These are phyloP conservation scores for Eupithecia centaureata DNA, from an alignment of 2,888 invertebrate species.

Conservation along the genomic window DNA sequence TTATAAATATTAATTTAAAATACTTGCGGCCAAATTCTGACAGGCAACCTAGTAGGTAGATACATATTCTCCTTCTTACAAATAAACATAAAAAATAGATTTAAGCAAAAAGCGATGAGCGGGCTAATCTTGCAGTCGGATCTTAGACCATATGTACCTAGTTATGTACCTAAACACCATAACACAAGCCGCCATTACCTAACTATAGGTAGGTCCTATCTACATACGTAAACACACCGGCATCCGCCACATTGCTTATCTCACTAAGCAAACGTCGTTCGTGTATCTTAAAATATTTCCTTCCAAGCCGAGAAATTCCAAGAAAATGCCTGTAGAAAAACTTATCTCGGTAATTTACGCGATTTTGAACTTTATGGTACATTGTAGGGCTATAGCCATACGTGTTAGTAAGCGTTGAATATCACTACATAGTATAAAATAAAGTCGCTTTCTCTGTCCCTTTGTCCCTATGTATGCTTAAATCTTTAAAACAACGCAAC, in stretches of 20 bases:
- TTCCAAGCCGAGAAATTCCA: slow-evolving; percentile 68
- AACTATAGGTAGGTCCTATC: slow-evolving; percentile 35
- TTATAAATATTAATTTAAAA: no score
- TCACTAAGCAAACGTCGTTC: slow-evolving; percentile 67
- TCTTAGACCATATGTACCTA: no score
- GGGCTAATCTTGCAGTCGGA: no score
- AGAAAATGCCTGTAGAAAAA: slow-evolving; percentile 50
- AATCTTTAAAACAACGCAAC: no score
- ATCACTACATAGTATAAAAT: no score
- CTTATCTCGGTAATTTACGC: slow-evolving; percentile 31
- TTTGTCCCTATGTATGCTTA: no score
- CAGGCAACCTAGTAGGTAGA: no score
- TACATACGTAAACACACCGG: slow-evolving; percentile 59
- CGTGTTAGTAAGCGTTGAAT: not conserved
- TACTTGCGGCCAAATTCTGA: no score
- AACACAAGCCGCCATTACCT: slow-evolving; percentile 21
- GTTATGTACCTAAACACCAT: slow-evolving; percentile 9
- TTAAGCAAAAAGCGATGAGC: no score
- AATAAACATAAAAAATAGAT: no score
- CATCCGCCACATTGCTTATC: slow-evolving; percentile 77
- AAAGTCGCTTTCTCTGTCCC: no score
- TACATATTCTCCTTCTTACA: no score
- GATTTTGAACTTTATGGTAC: slow-evolving; percentile 33
- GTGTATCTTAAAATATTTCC: slow-evolving; percentile 79
- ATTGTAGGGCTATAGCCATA: slow-evolving; percentile 12